phyloP scores from a whole-genome alignment of 2,888 invertebrate species.

The Callosobruchus maculatus region DNA sequence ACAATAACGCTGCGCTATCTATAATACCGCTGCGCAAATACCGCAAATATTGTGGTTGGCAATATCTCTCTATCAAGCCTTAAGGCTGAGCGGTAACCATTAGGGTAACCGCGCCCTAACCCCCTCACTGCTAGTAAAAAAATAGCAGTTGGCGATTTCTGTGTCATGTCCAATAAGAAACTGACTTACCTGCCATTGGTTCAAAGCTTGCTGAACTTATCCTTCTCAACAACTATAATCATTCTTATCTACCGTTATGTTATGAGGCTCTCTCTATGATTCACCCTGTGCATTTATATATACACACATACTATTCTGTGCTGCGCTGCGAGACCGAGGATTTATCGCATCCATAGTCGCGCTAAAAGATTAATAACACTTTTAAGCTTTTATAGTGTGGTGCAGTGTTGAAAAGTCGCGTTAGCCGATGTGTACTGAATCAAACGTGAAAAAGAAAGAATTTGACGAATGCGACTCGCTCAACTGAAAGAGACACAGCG shows the following conservation, averaged over 20 bases:
- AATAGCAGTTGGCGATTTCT: no score
- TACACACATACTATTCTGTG: not conserved
- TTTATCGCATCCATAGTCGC: slow-evolving; percentile 16
- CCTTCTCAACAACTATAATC: no score
- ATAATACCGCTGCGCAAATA: no score
- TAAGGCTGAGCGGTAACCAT: no score
- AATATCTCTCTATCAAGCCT: no score
- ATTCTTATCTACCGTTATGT: not conserved
- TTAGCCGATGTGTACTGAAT: not conserved
- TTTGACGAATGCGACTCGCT: not conserved
- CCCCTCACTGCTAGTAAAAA: no score
- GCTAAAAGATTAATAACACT: slow-evolving; percentile 27
- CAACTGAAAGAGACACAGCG: not conserved
- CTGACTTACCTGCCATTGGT: no score
- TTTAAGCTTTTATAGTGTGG: slow-evolving; percentile 10
- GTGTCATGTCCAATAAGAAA: no score
- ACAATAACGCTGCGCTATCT: no score
- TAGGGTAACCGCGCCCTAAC: no score
- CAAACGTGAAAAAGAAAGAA: not conserved
- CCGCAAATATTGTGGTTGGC: no score
- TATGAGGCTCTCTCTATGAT: not conserved
- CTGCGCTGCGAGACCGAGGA: slow-evolving; percentile 4
- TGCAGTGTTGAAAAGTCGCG: not conserved
- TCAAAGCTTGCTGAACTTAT: no score
- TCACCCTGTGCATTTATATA: not conserved